Conservation (phyloP, 2,113 vertebrate genomes). For the Petromus typicus region DNA sequence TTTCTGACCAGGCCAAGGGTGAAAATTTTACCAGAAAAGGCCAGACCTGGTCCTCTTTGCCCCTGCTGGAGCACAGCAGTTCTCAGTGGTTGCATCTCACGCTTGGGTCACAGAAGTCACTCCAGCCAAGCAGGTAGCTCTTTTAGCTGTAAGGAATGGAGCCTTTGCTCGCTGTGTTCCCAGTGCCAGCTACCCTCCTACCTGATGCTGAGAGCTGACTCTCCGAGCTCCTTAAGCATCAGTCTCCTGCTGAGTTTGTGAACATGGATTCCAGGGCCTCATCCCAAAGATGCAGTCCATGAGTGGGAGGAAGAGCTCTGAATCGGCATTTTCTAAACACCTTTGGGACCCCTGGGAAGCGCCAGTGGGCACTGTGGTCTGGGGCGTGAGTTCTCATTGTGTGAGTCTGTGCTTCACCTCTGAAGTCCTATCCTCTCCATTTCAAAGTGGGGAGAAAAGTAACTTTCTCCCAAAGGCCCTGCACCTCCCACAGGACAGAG, state of each 20-base stretch:
- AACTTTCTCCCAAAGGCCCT: background rate
- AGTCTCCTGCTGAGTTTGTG: background rate
- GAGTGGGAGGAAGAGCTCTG: background rate
- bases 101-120: background rate
- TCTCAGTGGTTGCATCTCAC: background rate
- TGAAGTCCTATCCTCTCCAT: background rate
- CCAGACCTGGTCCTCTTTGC: background rate
- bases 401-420: background rate
- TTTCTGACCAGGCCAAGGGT: background rate
- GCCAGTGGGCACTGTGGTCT: no score
- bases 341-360: background rate
- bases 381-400: background rate
- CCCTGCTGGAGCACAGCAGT: background rate
- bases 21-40: background rate
- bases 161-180: background rate
- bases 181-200: background rate
- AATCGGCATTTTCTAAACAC: background rate
- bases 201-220: background rate
- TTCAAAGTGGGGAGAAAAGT: background rate
- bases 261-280: background rate
- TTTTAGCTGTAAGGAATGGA: background rate
- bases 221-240: background rate
- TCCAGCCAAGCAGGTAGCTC: background rate
- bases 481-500: background rate
- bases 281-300: rapidly evolving